These are phyloP conservation scores for Coreoperca whiteheadi DNA, from an alignment of 2,113 vertebrate genomes.

Conservation along the genomic window DNA sequence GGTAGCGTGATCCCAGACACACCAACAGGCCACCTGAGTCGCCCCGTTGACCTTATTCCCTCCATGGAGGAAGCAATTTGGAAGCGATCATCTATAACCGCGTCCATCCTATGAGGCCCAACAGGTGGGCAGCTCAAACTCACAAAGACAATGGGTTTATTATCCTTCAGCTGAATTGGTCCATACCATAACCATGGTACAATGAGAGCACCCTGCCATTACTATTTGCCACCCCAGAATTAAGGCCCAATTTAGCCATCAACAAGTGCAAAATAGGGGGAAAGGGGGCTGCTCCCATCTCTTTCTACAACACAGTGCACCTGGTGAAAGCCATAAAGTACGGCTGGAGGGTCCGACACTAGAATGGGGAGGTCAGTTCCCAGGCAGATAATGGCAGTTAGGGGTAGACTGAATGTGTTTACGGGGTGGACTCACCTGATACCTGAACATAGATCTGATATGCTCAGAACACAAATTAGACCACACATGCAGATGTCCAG, in stretches of 20 bases:
- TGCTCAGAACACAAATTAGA: conserved; percentile 60
- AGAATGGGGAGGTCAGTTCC: conserved; percentile 73
- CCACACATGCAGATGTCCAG: conserved; percentile 75
- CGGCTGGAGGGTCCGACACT: conserved; percentile 63
- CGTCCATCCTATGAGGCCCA: conserved; percentile 56
- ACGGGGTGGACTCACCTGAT: conserved; percentile 67
- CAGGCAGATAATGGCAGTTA: conserved; percentile 62
- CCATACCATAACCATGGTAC: conserved; percentile 56
- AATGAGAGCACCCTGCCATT: conserved; percentile 74
- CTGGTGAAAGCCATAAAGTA: conserved; percentile 64
- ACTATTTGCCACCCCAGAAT: conserved; percentile 69
- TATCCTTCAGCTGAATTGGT: conserved; percentile 63
- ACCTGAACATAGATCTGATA: conserved; percentile 74
- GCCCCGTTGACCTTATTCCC: conserved; percentile 56
- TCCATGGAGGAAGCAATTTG: conserved; percentile 72
- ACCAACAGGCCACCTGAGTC: conserved; percentile 50
- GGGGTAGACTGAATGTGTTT: conserved; percentile 54
- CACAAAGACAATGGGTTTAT: conserved; percentile 80
- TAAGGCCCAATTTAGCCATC: conserved; percentile 82
- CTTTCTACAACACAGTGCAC: conserved; percentile 68
- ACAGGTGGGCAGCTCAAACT: conserved; percentile 76
- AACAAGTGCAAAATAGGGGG: conserved; percentile 73
- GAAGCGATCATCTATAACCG: conserved; percentile 73
- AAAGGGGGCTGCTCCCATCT: conserved; percentile 37
- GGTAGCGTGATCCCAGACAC: conserved; percentile 43